A percentile compares a stretch with the other conserved stretches of the same genome.
These are phyloP conservation scores for Leucopsar rothschildi DNA, from an alignment of 2,113 vertebrate species.

Conservation along the genomic window DNA sequence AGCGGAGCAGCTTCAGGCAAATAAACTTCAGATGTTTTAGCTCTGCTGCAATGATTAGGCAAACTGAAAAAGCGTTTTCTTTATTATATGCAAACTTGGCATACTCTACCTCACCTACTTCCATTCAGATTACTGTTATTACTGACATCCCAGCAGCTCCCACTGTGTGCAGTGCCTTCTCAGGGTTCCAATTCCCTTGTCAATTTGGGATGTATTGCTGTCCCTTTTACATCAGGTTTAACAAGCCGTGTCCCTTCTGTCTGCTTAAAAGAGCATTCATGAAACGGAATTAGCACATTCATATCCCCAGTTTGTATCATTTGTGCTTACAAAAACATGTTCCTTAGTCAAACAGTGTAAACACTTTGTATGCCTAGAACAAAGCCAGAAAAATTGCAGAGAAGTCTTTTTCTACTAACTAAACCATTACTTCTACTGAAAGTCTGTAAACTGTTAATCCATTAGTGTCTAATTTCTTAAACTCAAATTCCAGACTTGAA, in stretches of 20 bases:
- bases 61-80: background rate
- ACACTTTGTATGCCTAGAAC: background rate
- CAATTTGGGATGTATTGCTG: background rate
- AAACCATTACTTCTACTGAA: background rate
- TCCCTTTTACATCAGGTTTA: background rate
- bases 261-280: background rate
- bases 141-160: background rate
- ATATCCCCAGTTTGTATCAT: background rate
- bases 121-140: background rate
- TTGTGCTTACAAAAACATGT: background rate
- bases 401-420: background rate
- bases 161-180: background rate
- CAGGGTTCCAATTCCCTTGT: accelerated
- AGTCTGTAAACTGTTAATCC: constrained; percentile 14
- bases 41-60: background rate
- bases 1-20: background rate
- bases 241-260: background rate
- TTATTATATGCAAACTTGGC: background rate
- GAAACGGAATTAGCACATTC: background rate
- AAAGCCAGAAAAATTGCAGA: background rate
- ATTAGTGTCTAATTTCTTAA: background rate
- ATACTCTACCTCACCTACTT: background rate
- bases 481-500: background rate
- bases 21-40: background rate
- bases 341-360: background rate